A percentile compares a stretch with the other conserved stretches of the same genome.
Conservation (phyloP, 2,888 invertebrate species). For the Baccha elongata region DNA sequence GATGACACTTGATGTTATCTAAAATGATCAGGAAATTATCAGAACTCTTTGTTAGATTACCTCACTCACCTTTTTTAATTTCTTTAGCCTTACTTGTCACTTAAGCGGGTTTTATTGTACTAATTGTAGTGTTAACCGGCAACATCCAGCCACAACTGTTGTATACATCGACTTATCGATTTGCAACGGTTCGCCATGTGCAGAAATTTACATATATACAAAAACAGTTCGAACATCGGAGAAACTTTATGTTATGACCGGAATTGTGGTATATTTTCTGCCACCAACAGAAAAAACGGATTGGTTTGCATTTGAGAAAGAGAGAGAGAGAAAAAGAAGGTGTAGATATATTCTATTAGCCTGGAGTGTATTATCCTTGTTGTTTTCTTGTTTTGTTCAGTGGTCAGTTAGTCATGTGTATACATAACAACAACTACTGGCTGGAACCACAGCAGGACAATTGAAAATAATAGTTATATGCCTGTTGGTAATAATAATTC, state of each 20-base stretch:
- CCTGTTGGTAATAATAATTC: slow-evolving; percentile 43
- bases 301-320: neutral
- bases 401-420: slow-evolving; percentile 52
- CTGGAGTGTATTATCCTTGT: slow-evolving; percentile 21
- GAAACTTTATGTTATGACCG: slow-evolving; percentile 68
- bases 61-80: slow-evolving; percentile 31
- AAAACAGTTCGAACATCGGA: slow-evolving; percentile 59
- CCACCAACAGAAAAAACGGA: neutral
- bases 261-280: slow-evolving; percentile 26
- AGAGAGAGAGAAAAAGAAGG: neutral
- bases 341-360: slow-evolving; percentile 12
- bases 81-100: slow-evolving; percentile 1
- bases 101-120: slow-evolving; percentile 15
- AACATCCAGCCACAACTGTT: slow-evolving; percentile 71
- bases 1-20: slow-evolving; percentile 16
- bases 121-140: slow-evolving; percentile 57
- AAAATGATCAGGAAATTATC: neutral
- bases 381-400: slow-evolving; percentile 47
- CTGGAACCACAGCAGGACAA: slow-evolving; percentile 49
- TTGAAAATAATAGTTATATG: slow-evolving; percentile 35
- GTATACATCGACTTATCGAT: slow-evolving; percentile 71
- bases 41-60: neutral
- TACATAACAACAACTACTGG: slow-evolving; percentile 15
- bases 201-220: slow-evolving; percentile 59
- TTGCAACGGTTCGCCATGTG: slow-evolving; percentile 69